Evolutionary conservation across 1,140 invertebrate species (phyloP).

Genomic region (Carposina sasakii): DNA sequence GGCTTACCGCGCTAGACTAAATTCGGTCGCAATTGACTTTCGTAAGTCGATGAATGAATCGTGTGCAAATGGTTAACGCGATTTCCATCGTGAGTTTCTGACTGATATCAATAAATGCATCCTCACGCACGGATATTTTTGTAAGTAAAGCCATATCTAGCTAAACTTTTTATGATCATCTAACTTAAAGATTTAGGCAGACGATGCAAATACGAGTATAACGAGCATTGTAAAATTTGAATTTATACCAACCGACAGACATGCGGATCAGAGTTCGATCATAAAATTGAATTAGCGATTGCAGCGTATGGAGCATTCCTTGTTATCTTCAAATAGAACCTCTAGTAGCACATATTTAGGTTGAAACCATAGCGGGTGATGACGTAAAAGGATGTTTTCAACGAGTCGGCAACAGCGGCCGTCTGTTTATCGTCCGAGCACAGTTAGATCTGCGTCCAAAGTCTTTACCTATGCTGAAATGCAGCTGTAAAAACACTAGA

Average conservation of each 20-base stretch:
- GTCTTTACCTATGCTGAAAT: conserved; percentile 53
- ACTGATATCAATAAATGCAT: background rate
- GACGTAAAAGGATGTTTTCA: conserved; percentile 72
- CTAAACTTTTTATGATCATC: no score
- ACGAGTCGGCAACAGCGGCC: conserved; percentile 58
- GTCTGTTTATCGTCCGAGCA: conserved; percentile 67
- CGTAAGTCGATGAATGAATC: conserved; percentile 59
- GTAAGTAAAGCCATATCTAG: no score
- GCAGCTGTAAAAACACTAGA: conserved; percentile 68
- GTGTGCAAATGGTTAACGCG: conserved; percentile 34
- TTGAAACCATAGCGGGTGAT: conserved; percentile 58
- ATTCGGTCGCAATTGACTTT: conserved; percentile 64
- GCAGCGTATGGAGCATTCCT: no score
- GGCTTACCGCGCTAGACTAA: conserved; percentile 56
- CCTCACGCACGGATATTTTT: no score
- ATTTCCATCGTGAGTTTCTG: conserved; percentile 26
- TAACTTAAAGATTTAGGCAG: no score
- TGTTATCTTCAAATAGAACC: no score
- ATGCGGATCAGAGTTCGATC: no score
- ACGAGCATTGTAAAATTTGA: no score
- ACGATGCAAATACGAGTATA: no score
- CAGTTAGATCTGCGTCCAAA: conserved; percentile 58
- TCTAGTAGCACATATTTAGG: conserved; percentile 30
- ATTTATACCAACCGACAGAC: no score
- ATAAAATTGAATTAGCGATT: no score